These are phyloP conservation scores for Dryococelus australis DNA, from an alignment of 2,888 invertebrate genomes.

Conservation along the genomic window DNA sequence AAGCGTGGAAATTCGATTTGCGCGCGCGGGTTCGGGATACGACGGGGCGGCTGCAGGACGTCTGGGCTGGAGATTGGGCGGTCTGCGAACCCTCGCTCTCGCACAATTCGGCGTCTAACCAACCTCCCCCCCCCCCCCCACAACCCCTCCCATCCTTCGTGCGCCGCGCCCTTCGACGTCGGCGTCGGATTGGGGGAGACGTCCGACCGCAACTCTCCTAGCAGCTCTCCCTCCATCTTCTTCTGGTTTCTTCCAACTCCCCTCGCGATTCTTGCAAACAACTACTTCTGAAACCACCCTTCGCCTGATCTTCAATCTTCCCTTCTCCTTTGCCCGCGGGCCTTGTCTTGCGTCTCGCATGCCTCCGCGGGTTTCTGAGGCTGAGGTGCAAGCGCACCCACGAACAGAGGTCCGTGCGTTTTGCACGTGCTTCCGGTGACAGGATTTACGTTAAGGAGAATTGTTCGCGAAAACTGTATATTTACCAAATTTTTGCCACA, in stretches of 20 bases:
- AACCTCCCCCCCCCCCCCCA: not conserved
- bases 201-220: not conserved
- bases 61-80: not conserved
- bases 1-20: conserved; percentile 38
- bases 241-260: not conserved
- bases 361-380: no score
- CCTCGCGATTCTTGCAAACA: not conserved
- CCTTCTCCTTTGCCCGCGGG: not conserved
- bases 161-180: not conserved
- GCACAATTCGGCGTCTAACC: not conserved
- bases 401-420: no score
- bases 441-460: no score
- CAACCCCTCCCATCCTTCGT: no score
- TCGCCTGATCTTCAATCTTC: not conserved
- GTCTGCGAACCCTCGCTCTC: not conserved
- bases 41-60: not conserved
- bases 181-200: conserved; percentile 26
- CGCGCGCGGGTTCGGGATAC: not conserved
- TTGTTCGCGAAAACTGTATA: no score
- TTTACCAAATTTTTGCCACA: no score
- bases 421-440: no score
- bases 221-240: conserved; percentile 6
- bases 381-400: no score
- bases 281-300: not conserved
- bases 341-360: not conserved